Evolutionary conservation across 64 coral and sea anemone species (phyloP), one percentile per base, ranked within the genome.

Genomic region (Montipora capricornis): DNA sequence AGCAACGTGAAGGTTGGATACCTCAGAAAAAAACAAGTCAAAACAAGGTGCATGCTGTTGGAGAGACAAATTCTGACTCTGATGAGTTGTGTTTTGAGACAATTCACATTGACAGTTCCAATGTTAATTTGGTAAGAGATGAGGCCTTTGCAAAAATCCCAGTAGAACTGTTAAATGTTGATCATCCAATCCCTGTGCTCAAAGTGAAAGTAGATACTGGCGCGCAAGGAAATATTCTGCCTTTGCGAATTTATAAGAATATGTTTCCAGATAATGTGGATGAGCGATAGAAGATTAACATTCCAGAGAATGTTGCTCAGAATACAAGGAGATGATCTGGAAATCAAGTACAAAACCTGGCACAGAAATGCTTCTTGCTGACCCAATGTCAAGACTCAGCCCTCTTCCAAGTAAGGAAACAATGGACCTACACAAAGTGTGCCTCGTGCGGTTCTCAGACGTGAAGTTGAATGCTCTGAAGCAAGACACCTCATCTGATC

Each of bases 131-230:
- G 44, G 44, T 19, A 20, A 74, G 67, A 89, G 55, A 89, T 74
- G 51, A 89, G 47, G 84, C 68, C 46, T 74, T 88, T 88, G 84
- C 45, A 24, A 88, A 44, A 29, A 47, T 78, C 19, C 5, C 10
- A 14, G 49, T 60, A 16, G 55, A 53, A 61, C 44, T 89, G 53
- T 51, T 24, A 24, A 57, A 64, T 7, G 2, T 78, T 60, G 24
- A 17, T 8, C 5, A 73, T 45, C 69, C 71, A n/a, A 67, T 78
- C n/a, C 6, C 51, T 60, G 2, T 60, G 50, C 89, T 91, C 4
- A 81, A 91, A 81, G 77, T 71, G 57, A 91, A 91, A 69, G 60
- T 91, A 2, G 89, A 81, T 75, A 91, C 89, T 73, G 89, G 57
- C 1, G 60, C 89, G 5, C 77, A 91, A 81, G 89, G 75, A 81